Evolutionary conservation across 2,888 invertebrate genomes (phyloP).

Genomic region (Leuctra nigra): DNA sequence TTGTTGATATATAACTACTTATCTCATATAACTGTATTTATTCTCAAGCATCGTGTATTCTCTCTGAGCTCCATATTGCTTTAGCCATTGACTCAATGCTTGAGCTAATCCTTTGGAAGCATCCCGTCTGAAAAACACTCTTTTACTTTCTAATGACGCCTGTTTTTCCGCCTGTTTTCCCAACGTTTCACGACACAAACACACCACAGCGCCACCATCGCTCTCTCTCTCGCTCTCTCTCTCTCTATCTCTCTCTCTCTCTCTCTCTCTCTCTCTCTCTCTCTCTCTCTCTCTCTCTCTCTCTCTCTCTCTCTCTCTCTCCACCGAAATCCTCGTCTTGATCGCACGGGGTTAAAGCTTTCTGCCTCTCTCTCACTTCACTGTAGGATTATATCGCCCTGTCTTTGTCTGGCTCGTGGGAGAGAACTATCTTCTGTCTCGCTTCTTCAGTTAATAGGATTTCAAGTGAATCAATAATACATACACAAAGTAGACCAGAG

Average conservation of each 20-base stretch:
- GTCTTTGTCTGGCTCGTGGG: neutral
- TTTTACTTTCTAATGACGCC: slow-evolving; percentile 1
- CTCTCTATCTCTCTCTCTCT: slow-evolving; percentile 2
- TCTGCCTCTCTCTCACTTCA: neutral
- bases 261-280: neutral
- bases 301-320: neutral
- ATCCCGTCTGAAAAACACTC: slow-evolving; percentile 1
- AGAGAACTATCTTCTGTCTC: neutral
- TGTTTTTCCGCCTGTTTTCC: neutral
- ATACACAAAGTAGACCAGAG: slow-evolving; percentile 21
- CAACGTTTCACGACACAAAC: neutral
- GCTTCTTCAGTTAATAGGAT: slow-evolving; percentile 26
- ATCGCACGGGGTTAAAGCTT: neutral
- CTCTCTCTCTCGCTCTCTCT: neutral
- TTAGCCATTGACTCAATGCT: too few relatives aligned
- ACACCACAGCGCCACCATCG: neutral
- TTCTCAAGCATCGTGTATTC: too few relatives aligned
- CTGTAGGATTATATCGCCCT: too few relatives aligned
- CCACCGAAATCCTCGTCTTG: neutral
- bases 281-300: neutral
- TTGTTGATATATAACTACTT: too few relatives aligned
- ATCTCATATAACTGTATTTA: too few relatives aligned
- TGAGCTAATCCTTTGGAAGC: neutral
- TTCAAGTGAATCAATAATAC: slow-evolving; percentile 28
- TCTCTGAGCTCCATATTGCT: too few relatives aligned